Conservation (phyloP, 2,888 invertebrate species). For the Laothoe populi region DNA sequence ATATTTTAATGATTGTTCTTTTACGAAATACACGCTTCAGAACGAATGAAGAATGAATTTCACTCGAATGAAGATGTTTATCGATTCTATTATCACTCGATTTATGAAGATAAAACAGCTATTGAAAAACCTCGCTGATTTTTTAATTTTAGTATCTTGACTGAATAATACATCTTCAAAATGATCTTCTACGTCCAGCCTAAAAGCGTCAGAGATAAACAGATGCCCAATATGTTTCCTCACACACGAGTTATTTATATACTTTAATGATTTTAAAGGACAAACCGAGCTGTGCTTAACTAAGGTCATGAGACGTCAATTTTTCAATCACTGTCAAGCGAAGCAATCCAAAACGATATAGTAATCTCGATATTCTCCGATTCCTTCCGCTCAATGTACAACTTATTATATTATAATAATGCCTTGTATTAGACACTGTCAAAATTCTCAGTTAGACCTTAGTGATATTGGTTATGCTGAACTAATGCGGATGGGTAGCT, state of each 20-base stretch:
- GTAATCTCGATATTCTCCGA: not conserved
- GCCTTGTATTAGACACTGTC: too few relatives aligned
- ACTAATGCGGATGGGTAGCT: too few relatives aligned
- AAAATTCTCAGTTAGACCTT: too few relatives aligned
- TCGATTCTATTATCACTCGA: too few relatives aligned
- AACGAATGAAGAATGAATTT: not conserved
- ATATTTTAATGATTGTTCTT: slow-evolving; percentile 3
- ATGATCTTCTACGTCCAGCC: not conserved
- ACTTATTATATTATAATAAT: too few relatives aligned
- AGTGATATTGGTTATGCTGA: too few relatives aligned
- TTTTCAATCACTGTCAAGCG: slow-evolving; percentile 14
- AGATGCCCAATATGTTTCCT: slow-evolving; percentile 12
- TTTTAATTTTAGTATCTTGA: too few relatives aligned
- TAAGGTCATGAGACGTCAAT: slow-evolving; percentile 1
- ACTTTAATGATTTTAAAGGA: slow-evolving; percentile 17
- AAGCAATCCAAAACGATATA: not conserved
- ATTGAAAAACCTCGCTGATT: too few relatives aligned
- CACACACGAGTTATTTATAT: slow-evolving; percentile 18
- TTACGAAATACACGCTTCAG: not conserved
- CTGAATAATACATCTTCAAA: too few relatives aligned
- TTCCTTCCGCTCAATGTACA: too few relatives aligned
- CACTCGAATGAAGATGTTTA: not conserved
- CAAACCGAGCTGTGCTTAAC: not conserved
- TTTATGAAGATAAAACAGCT: too few relatives aligned
- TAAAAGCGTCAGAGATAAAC: not conserved